A percentile compares a stretch with the other conserved stretches of the same genome.
Conservation (phyloP, 2,888 invertebrate species). For the Fragum sueziense region DNA sequence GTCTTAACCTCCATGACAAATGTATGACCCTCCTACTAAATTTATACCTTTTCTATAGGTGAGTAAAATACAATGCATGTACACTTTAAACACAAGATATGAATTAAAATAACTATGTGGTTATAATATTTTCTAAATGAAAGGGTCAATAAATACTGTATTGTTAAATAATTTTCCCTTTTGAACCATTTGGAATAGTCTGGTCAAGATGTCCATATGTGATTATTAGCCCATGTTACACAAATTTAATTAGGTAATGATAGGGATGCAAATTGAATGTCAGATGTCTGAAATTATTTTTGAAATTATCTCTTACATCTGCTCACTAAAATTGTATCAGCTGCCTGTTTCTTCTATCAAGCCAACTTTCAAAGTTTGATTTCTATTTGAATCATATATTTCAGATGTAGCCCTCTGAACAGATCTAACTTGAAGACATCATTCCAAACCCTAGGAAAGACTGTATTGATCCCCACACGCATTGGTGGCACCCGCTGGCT, state of each 20-base stretch:
- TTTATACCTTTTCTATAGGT: constrained; percentile 46
- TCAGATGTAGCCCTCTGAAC: constrained; percentile 43
- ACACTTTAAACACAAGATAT: no score
- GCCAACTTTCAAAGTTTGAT: background rate
- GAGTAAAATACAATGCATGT: no score
- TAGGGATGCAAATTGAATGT: background rate
- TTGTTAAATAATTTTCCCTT: no score
- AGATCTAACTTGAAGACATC: constrained; percentile 31
- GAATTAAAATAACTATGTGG: no score
- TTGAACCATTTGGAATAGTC: no score
- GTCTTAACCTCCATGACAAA: background rate
- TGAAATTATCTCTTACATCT: background rate
- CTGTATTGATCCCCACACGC: constrained; percentile 20
- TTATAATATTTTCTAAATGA: no score
- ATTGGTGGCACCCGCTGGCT: constrained; percentile 49
- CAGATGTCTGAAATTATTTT: background rate
- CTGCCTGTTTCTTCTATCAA: background rate
- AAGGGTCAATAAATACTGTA: no score
- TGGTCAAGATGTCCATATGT: no score
- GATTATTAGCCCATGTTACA: no score
- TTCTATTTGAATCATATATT: background rate
- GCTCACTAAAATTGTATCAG: background rate
- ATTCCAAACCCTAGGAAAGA: background rate
- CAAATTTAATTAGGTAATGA: no score
- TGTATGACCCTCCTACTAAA: constrained; percentile 33